Evolutionary conservation across 53 echinoderm and acorn worm species (phyloP).

Genomic region (Holothuria leucospilota): DNA sequence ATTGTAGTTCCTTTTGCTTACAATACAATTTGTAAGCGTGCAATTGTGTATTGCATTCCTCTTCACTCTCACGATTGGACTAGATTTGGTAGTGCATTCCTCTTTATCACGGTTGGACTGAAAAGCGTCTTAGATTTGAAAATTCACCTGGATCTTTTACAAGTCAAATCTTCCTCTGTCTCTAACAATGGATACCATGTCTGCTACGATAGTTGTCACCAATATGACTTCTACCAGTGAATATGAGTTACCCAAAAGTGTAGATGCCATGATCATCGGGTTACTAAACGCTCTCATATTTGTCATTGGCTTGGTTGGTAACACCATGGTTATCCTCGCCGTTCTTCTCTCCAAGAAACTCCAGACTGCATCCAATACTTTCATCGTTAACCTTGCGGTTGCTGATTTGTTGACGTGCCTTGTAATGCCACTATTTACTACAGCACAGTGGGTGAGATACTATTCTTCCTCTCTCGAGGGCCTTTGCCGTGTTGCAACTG

Average conservation of each 20-base stretch:
- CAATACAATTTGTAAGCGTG: no score
- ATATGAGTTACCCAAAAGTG: background rate
- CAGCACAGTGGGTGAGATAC: background rate
- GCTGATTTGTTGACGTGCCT: conserved; percentile 11
- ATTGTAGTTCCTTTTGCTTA: no score
- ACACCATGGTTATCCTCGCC: background rate
- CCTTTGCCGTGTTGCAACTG: background rate
- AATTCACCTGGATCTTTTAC: no score
- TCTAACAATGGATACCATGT: no score
- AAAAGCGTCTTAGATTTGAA: no score
- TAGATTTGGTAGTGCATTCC: no score
- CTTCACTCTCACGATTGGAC: no score
- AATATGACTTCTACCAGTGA: background rate
- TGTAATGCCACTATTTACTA: background rate
- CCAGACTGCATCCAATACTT: conserved; percentile 12
- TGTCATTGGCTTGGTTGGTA: background rate
- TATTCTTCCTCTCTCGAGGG: background rate
- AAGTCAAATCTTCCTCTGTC: no score
- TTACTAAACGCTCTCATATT: background rate
- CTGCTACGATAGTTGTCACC: no score
- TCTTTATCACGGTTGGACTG: no score
- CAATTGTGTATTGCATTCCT: no score
- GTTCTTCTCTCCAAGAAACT: conserved; percentile 4
- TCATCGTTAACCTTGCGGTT: conserved; percentile 10
- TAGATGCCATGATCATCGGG: background rate